These are phyloP conservation scores for Alouatta palliata DNA, from an alignment of 2,113 vertebrate genomes.

Conservation along the genomic window DNA sequence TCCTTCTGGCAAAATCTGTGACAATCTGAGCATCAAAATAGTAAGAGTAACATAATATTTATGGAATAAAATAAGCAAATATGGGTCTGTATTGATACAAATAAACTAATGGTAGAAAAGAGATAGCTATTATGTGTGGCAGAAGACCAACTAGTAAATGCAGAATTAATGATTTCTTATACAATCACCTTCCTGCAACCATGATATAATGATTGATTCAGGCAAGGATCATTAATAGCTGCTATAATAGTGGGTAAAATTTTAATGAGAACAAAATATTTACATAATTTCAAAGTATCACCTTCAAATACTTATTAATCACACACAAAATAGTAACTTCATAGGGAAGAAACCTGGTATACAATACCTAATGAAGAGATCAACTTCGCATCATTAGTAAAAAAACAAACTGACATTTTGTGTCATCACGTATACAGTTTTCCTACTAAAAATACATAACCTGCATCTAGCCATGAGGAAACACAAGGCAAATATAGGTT, in stretches of 20 bases:
- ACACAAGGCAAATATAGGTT: neutral
- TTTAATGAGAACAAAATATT: conserved; percentile 60
- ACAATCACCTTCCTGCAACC: conserved; percentile 35
- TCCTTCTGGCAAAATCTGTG: neutral
- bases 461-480: neutral
- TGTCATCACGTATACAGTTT: no score
- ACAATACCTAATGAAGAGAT: neutral
- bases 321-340: conserved; percentile 27
- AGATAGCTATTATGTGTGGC: neutral
- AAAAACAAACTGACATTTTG: neutral
- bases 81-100: neutral
- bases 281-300: conserved; percentile 53
- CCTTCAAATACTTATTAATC: conserved; percentile 42
- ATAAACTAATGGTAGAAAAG: neutral
- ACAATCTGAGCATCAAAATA: neutral
- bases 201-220: conserved; percentile 38
- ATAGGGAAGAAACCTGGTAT: neutral
- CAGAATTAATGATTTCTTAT: conserved; percentile 34
- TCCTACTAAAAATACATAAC: neutral
- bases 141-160: neutral
- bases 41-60: neutral
- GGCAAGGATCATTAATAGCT: conserved; percentile 41
- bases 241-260: conserved; percentile 59
- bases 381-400: neutral
- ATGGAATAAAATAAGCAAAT: neutral